These are phyloP conservation scores for Valencia hispanica DNA, from an alignment of 2,797 vertebrate genomes.

Conservation along the genomic window DNA sequence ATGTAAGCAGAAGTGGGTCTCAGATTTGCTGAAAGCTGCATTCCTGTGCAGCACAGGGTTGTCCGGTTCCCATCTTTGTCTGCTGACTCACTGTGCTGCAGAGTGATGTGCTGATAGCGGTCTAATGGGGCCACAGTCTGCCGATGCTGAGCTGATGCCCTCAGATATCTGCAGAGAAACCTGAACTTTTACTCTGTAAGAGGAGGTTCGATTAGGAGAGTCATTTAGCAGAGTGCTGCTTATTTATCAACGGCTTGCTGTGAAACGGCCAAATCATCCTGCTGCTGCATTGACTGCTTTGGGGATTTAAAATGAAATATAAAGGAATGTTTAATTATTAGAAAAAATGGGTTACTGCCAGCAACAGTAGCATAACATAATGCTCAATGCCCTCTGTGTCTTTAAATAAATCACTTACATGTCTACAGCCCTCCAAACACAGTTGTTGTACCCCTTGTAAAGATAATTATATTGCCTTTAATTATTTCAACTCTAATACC, in stretches of 20 bases:
- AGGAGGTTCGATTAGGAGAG: constrained; percentile 9
- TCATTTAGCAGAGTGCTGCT: constrained; percentile 13
- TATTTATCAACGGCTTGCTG: constrained; percentile 4
- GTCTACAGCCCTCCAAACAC: neutral
- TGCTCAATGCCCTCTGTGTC: neutral
- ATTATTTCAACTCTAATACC: neutral
- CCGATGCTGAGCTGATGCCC: constrained; percentile 39
- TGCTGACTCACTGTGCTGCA: constrained; percentile 73
- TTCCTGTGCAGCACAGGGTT: constrained; percentile 17
- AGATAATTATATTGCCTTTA: neutral
- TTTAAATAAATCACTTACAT: neutral
- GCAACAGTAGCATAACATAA: neutral
- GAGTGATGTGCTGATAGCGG: constrained; percentile 42
- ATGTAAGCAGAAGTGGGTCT: neutral
- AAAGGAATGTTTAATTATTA: neutral
- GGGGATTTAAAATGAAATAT: neutral
- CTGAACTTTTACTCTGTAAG: constrained; percentile 39
- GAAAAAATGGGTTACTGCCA: neutral
- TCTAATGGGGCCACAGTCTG: constrained; percentile 35
- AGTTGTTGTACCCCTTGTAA: neutral
- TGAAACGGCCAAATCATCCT: constrained; percentile 5
- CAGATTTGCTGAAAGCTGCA: constrained; percentile 18
- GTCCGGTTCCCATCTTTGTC: constrained; percentile 38
- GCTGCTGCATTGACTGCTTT: constrained; percentile 7
- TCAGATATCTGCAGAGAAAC: constrained; percentile 57